Evolutionary conservation across 2,113 vertebrate genomes (phyloP).

Genomic region (Catharus bicknelli): DNA sequence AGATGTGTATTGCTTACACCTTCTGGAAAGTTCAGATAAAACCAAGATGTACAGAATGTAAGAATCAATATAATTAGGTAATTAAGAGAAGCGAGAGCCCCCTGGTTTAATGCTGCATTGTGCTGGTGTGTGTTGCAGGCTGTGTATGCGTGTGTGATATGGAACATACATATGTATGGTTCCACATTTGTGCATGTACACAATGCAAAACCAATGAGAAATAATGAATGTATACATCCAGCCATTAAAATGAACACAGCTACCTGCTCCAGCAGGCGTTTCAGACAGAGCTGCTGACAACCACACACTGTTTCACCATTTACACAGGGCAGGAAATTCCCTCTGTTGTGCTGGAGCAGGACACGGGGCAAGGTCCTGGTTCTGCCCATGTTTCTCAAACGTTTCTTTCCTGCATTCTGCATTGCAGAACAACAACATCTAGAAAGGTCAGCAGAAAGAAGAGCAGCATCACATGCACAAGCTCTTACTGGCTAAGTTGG

Average conservation of each 20-base stretch:
- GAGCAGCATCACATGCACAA: background rate
- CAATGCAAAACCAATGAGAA: background rate
- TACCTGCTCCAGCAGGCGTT: background rate
- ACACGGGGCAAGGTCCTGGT: background rate
- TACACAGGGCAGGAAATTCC: background rate
- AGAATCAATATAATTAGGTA: conserved; percentile 58
- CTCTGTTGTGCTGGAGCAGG: background rate
- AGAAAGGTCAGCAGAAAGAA: background rate
- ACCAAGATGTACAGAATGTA: conserved; percentile 57
- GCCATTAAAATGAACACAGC: background rate
- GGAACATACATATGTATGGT: conserved; percentile 20
- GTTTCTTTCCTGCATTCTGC: background rate
- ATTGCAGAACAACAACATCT: background rate
- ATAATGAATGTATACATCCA: background rate
- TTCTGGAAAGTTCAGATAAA: conserved; percentile 67
- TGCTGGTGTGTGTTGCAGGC: background rate
- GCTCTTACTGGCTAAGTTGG: background rate
- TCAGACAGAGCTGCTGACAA: background rate
- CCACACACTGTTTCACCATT: background rate
- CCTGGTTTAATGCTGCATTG: conserved; percentile 1
- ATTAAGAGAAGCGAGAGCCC: background rate
- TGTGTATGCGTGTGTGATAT: background rate
- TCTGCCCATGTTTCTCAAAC: accelerated
- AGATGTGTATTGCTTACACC: conserved; percentile 68
- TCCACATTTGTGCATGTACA: background rate